Conservation (phyloP, 1,140 invertebrate genomes). For the Pararge aegeria region DNA sequence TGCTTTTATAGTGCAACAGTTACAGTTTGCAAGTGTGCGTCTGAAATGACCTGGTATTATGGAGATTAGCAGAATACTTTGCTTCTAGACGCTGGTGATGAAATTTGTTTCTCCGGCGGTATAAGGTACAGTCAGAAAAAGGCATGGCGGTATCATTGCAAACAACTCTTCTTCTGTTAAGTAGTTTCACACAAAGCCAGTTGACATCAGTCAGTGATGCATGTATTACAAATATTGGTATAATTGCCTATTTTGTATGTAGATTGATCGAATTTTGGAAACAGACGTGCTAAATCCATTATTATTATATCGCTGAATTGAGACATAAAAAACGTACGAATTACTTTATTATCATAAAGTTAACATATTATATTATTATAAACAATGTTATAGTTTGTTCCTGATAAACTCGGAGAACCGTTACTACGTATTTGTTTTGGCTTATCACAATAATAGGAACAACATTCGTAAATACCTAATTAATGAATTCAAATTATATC, state of each 20-base stretch:
- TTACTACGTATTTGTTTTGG: conserved; percentile 6
- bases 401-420: neutral
- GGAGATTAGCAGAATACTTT: too few species aligned
- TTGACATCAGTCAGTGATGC: too few species aligned
- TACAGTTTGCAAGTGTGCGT: too few species aligned
- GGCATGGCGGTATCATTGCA: too few species aligned
- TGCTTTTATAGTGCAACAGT: too few species aligned
- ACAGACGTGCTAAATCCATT: neutral
- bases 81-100: too few species aligned
- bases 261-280: neutral
- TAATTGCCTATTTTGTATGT: neutral
- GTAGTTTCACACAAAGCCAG: too few species aligned
- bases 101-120: too few species aligned
- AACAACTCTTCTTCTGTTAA: too few species aligned
- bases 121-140: too few species aligned
- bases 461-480: neutral
- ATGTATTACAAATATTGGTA: too few species aligned
- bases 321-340: conserved; percentile 3
- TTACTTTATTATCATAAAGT: neutral
- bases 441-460: conserved; percentile 3
- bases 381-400: conserved; percentile 5
- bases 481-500: conserved; percentile 9
- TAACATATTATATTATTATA: neutral
- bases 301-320: neutral
- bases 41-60: too few species aligned